A percentile compares a stretch with the other conserved stretches of the same genome.
Evolutionary conservation across 1,140 invertebrate species (phyloP).

Genomic region (Nasonia longicornis): DNA sequence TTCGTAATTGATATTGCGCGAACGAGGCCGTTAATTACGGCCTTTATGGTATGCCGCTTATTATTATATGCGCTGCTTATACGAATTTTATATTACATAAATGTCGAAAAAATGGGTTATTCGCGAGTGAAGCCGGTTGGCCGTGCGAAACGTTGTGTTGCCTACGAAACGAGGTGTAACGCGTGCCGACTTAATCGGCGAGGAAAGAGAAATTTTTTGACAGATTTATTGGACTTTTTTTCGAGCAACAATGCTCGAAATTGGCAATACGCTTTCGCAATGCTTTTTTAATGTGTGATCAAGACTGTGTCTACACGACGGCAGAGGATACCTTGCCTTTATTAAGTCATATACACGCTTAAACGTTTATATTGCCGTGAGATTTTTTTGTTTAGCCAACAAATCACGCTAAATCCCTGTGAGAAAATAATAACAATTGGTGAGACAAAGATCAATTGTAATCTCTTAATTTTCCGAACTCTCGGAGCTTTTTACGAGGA

Average conservation of each 20-base stretch:
- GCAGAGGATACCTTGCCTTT: neutral
- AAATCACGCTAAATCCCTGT: neutral
- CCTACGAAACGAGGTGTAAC: slow-evolving; percentile 15
- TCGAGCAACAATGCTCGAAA: neutral
- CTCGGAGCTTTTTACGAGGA: neutral
- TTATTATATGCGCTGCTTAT: neutral
- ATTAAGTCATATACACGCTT: neutral
- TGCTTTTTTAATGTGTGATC: neutral
- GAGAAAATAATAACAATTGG: neutral
- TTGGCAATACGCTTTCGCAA: neutral
- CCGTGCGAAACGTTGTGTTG: slow-evolving; percentile 13
- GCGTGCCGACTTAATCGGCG: slow-evolving; percentile 3
- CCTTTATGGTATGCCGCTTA: neutral
- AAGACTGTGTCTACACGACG: neutral
- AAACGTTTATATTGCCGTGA: neutral
- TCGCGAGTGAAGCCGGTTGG: neutral
- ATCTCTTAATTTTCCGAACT: neutral
- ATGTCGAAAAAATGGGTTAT: slow-evolving; percentile 22
- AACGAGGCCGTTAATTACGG: slow-evolving; percentile 20
- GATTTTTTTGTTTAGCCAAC: neutral
- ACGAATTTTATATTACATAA: slow-evolving; percentile 15
- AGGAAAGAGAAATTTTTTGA: slow-evolving; percentile 23
- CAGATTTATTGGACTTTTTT: slow-evolving; percentile 19
- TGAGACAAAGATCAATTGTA: neutral
- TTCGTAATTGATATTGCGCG: slow-evolving; percentile 17